Conservation (phyloP, 2,888 invertebrate species). For the Encarsia formosa region DNA sequence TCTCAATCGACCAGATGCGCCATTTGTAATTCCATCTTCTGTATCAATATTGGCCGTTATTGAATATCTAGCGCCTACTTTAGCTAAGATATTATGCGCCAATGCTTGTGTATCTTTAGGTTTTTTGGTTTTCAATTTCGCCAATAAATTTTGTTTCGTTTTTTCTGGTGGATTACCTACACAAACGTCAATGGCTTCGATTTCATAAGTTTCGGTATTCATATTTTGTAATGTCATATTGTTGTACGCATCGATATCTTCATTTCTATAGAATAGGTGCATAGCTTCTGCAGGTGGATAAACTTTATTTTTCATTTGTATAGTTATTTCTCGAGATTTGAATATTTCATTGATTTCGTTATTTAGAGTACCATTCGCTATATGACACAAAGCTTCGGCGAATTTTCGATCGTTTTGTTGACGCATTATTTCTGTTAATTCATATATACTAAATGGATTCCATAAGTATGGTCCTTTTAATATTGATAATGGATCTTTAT, state of each 20-base stretch:
- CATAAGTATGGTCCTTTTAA: slow-evolving; percentile 5
- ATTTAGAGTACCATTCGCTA: slow-evolving; percentile 1
- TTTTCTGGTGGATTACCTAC: not conserved
- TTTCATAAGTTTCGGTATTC: no score
- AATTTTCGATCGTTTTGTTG: slow-evolving; percentile 15
- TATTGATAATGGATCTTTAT: no score
- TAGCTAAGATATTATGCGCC: not conserved
- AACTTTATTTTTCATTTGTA: not conserved
- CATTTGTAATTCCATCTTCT: not conserved
- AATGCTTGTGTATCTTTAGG: slow-evolving; percentile 1
- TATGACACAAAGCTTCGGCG: slow-evolving; percentile 9
- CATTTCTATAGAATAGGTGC: slow-evolving; percentile 15
- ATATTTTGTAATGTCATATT: no score
- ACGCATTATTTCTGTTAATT: not conserved
- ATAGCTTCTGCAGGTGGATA: slow-evolving; percentile 12
- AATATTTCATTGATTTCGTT: no score
- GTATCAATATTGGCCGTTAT: slow-evolving; percentile 17
- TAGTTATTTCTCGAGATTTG: slow-evolving; percentile 10
- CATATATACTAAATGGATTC: not conserved
- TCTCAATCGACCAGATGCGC: not conserved
- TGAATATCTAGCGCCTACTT: slow-evolving; percentile 19
- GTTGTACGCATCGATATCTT: slow-evolving; percentile 13
- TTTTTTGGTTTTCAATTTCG: not conserved
- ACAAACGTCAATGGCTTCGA: not conserved
- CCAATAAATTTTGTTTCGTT: not conserved